phyloP scores from a whole-genome alignment of 2,113 vertebrate genomes.

The Climacteris rufus region DNA sequence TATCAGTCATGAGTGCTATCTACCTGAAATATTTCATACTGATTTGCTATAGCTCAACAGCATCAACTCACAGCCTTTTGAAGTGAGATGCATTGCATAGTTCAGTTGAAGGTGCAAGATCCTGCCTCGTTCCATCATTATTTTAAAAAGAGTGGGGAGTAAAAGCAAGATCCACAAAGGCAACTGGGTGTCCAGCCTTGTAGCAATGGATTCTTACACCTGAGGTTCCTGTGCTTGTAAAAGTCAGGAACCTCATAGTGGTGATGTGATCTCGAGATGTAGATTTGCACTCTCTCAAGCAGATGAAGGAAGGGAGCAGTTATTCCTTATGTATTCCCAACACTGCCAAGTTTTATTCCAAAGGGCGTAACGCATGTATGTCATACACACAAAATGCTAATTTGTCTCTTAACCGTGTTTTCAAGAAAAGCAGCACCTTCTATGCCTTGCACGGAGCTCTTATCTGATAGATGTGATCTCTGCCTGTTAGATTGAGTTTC shows the following conservation, averaged over 20 bases:
- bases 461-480: not conserved
- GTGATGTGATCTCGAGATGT: accelerated
- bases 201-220: not conserved
- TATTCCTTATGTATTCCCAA: not conserved
- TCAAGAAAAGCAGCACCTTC: not conserved
- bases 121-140: not conserved
- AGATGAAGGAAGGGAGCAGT: not conserved
- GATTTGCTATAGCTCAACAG: not conserved
- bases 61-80: not conserved
- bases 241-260: not conserved
- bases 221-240: not conserved
- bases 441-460: not conserved
- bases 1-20: not conserved
- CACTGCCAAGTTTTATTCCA: not conserved
- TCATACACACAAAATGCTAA: not conserved
- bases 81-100: not conserved
- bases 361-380: not conserved
- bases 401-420: not conserved
- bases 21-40: not conserved
- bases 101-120: not conserved
- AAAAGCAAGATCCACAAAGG: not conserved
- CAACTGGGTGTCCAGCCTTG: not conserved
- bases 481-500: not conserved
- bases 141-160: not conserved
- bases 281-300: not conserved